These are phyloP conservation scores for Kryptolebias ocellatus DNA, from an alignment of 2,797 vertebrate species.

Conservation along the genomic window DNA sequence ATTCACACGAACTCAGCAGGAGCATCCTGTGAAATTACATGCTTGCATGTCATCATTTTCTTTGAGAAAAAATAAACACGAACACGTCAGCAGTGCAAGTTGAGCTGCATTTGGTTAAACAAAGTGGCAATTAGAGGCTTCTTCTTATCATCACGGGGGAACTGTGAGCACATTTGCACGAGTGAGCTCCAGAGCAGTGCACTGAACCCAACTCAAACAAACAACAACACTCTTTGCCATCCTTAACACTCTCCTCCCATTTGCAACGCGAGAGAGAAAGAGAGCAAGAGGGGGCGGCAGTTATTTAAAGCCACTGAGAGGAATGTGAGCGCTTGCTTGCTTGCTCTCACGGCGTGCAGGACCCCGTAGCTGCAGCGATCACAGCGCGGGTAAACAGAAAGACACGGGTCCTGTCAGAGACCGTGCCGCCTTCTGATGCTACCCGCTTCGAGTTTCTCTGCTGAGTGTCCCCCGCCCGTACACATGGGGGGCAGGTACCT, in stretches of 20 bases:
- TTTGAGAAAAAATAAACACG: slow-evolving; percentile 2
- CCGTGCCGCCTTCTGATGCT: slow-evolving; percentile 27
- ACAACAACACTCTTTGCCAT: slow-evolving; percentile 78
- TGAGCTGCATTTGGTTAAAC: slow-evolving; percentile 55
- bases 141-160: slow-evolving; percentile 44
- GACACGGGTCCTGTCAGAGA: slow-evolving; percentile 52
- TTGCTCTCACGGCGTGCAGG: slow-evolving; percentile 56
- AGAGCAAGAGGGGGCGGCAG: slow-evolving; percentile 61
- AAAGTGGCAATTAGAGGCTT: slow-evolving; percentile 71
- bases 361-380: slow-evolving; percentile 71
- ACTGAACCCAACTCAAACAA: slow-evolving; percentile 71
- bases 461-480: slow-evolving; percentile 18
- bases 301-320: slow-evolving; percentile 80
- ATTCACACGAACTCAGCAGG: slow-evolving; percentile 26
- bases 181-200: slow-evolving; percentile 38
- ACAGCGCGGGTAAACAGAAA: slow-evolving; percentile 72
- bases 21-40: slow-evolving; percentile 57
- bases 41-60: slow-evolving; percentile 32
- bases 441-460: slow-evolving; percentile 34
- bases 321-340: slow-evolving; percentile 67
- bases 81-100: slow-evolving; percentile 1
- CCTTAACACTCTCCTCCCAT: slow-evolving; percentile 79
- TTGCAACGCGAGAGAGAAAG: slow-evolving; percentile 43
- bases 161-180: slow-evolving; percentile 33
- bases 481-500: slow-evolving; percentile 51